Base-by-base conservation (phyloP, 1,140 invertebrate genomes). In the Drosophila nigromelanica region DNA sequence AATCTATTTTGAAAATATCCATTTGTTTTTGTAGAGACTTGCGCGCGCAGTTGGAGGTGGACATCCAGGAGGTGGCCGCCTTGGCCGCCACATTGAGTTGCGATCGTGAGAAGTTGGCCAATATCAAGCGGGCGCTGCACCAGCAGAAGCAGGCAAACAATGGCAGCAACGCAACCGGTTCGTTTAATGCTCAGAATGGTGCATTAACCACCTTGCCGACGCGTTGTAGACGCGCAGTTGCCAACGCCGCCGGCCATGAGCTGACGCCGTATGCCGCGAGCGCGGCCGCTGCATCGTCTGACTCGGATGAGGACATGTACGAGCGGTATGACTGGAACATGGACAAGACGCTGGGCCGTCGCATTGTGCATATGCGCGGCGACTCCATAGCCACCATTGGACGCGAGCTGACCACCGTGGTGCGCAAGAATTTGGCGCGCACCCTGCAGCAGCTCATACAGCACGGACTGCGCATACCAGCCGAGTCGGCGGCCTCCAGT, bases 401-500 rank as follows among this genome's bases (percentile, higher is more conserved):
- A n/a, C 76, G 82, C 3, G 95, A 96, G 76, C 82, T 99, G 45
- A 98, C 97, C 2, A 95, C 95, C 43, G 96, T 96, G 43, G 98
- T 99, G 4, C 94, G 98, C 24, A 98, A 98, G 93, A 96, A 98
- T 78, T 93, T 99, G 33, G 96, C 98, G 18, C 93, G 96, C 18
- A 96, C 97, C 43, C 93, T 99, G 56, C 93, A 97, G 74, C 97
- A 99, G 92, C 93, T 99, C 5, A 95, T 99, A 42, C 96, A 99
- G 91, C 99, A 99, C 93, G 99, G 99, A 6, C 93, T 99, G 2
- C 94, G 95, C 30, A 95, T 94, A 51, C 97, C 96, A 78, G 71
- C 75, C 3, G 79, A 89, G 42, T 83, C 90, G 35, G 81, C 87
- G 0, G 89, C 89, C 0, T 81, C 81, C 40, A 91, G 91, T 42